Base-by-base conservation (phyloP, 2,888 invertebrate species). In the Sericinus montela region DNA sequence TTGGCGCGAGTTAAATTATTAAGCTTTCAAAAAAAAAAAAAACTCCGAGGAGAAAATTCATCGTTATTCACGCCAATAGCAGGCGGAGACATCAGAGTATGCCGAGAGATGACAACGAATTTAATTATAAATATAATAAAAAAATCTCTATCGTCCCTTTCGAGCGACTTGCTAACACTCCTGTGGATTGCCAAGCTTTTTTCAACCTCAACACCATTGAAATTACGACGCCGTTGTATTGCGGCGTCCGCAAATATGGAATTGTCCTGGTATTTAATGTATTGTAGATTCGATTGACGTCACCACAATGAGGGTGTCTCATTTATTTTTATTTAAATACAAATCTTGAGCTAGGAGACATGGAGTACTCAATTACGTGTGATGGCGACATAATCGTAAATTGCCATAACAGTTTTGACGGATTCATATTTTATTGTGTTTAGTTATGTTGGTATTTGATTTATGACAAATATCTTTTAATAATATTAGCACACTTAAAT, bases 71-170 rank as follows among this genome's bases (percentile, higher is more conserved):
- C 81, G 85, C 84, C 86, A 87, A 80, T 80, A 78, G 73, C 83
- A 85, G 80, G 75, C 74, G 75, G 75, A 82, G 78, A 78, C 74
- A 67, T 69, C 71, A 71, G 69, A 67, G 70, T 70, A 72, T 71
- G 74, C 68, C 76, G 78, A 77, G 75, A 80, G 80, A 81, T 87
- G 86, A 83, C 86, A 85, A 83, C 77, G 73, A 82, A 85, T 86
- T 88, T 87, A 88, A 88, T 88, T 88, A 86, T 84, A 84, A 85
- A 85, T 82, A 86, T 86, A 83, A 84, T 85, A 86, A 82, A 82
- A 79, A 48, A 71, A 82, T 69, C 76, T 74, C 75, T 73, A 75
- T 64, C 81, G 82, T 79, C 86, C 85, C 83, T 80, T 79, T 73
- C 72, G 67, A 66, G 73, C 72, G 71, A 69, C 63, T 63, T 60